Evolutionary conservation across 2,888 invertebrate genomes (phyloP), one percentile per base, ranked within the genome.

Genomic region (Lysandra bellargus): DNA sequence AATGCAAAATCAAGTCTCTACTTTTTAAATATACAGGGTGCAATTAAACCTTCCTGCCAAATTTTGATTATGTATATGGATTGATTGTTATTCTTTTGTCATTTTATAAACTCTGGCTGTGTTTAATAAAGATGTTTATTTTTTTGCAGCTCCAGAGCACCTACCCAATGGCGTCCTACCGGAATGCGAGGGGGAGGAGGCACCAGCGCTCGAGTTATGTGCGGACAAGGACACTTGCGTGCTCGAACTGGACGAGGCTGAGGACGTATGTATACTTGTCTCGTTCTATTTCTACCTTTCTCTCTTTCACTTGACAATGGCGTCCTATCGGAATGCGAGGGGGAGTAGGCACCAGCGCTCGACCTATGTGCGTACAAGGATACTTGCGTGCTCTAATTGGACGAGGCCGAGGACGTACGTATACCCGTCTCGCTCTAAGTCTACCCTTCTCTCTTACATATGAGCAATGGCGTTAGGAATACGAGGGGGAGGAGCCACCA

Each of bases 151-250:
- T 0, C 81, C 84, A 6, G 92, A 92, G 23, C 85, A 86, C 78
- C 83, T 81, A 4, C 81, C 85, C 0, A 88, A 88, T 78, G 89
- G 89, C 0, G 86, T 83, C 0, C 82, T 89, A 0, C 86, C 90
- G 0, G 91, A 90, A 44, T 80, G 84, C 1, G 92, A 91, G 14
- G 84, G 86, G 0, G 92, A 90, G 0, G 91, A 91, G 0, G 83
- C 88, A 3, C 87, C 88, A 0, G 85, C 82, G 7, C 96, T 98
- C 0, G 98, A 98, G 88, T 96, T 98, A 33, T 97, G 97, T 94
- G 89, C 89, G 0, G 94, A 94, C 78, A 93, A 92, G 78, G 94
- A 94, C 81, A 91, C 93, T 0, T 93, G 93, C 73, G 90, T 94
- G 0, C 81, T 94, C 1, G 94, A 94, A 49, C 82, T 94, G 1